These are phyloP conservation scores for Imbricaverruca yamaguchii DNA, from an alignment of 2,888 invertebrate genomes.

Conservation along the genomic window DNA sequence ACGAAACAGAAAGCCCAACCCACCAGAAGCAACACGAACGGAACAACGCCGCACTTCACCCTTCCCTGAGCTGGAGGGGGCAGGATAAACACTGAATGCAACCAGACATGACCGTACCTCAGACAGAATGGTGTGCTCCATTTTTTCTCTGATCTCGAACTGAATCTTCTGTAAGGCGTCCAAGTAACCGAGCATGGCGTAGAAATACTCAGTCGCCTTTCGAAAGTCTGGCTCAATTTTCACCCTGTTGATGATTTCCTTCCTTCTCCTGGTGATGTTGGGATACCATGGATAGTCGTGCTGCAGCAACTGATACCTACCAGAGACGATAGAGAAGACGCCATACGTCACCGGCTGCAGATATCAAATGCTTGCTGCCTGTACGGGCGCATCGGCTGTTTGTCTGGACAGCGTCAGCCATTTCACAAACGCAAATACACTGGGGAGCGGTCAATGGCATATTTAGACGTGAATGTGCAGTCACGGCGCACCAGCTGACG, in stretches of 20 bases:
- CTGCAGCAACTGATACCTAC: conserved; percentile 4
- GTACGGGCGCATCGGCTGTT: too few relatives aligned
- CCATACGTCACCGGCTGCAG: too few relatives aligned
- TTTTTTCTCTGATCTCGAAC: conserved; percentile 12
- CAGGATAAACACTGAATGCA: too few relatives aligned
- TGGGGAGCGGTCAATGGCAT: too few relatives aligned
- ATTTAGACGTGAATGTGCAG: too few relatives aligned
- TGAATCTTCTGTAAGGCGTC: conserved; percentile 18
- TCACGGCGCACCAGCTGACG: too few relatives aligned
- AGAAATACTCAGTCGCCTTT: conserved; percentile 16
- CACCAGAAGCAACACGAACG: background rate
- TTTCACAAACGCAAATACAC: too few relatives aligned
- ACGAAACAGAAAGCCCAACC: too few relatives aligned
- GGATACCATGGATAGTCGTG: conserved; percentile 15
- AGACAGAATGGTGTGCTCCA: conserved; percentile 8
- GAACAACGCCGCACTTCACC: background rate
- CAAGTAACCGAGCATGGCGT: conserved; percentile 18
- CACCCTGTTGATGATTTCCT: conserved; percentile 10
- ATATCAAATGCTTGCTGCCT: too few relatives aligned
- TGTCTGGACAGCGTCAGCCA: too few relatives aligned
- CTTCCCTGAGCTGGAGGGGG: too few relatives aligned
- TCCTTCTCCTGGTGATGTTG: conserved; percentile 4
- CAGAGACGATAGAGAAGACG: too few relatives aligned
- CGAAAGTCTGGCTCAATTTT: conserved; percentile 16
- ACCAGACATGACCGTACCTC: background rate